These are phyloP conservation scores for Caerostris extrusa DNA, from an alignment of 1,140 invertebrate species.

Conservation along the genomic window DNA sequence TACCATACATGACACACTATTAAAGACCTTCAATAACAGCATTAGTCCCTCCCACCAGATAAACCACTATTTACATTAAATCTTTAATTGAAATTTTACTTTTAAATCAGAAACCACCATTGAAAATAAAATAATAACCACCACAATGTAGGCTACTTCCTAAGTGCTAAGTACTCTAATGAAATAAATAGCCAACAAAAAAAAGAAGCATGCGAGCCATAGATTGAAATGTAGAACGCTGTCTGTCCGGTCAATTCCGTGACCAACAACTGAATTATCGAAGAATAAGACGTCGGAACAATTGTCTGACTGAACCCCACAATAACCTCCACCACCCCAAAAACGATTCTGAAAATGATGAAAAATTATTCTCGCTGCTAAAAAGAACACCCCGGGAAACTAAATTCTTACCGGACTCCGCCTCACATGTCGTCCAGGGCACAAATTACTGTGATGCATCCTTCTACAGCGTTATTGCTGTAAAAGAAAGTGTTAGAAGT, in stretches of 20 bases:
- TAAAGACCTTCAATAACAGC: neutral
- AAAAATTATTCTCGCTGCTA: conserved; percentile 31
- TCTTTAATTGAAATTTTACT: conserved; percentile 22
- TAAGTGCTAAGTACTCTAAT: neutral
- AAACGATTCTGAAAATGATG: conserved; percentile 25
- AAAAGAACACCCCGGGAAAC: conserved; percentile 1
- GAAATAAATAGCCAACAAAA: neutral
- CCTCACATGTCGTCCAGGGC: conserved; percentile 9
- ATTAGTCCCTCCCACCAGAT: neutral
- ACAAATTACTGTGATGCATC: conserved; percentile 34
- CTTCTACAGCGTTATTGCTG: neutral
- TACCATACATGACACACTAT: neutral
- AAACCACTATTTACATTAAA: conserved; percentile 1
- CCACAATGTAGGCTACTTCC: neutral
- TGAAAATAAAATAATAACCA: neutral
- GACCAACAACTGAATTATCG: conserved; percentile 38
- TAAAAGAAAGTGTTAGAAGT: conserved; percentile 31
- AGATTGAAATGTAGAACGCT: conserved; percentile 33
- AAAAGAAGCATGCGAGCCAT: neutral
- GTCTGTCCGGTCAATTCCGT: conserved; percentile 3
- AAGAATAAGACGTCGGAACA: conserved; percentile 22
- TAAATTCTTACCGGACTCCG: conserved; percentile 15
- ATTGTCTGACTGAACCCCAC: conserved; percentile 23
- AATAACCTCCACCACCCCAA: conserved; percentile 20
- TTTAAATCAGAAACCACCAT: neutral